Conservation (phyloP, 2,797 vertebrate genomes). For the Urophycis tenuis region DNA sequence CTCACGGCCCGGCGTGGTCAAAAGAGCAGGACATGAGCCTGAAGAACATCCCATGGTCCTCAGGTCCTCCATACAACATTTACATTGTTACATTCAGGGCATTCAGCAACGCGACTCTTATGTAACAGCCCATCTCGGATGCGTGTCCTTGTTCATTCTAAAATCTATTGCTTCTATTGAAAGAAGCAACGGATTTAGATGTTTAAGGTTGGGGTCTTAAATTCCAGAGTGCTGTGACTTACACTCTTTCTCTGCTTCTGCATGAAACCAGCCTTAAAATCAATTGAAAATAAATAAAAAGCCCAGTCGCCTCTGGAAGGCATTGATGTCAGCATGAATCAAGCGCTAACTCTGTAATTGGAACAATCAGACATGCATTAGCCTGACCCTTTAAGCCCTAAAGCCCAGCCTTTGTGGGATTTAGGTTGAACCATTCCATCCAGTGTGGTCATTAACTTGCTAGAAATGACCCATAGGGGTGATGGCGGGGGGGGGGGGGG, state of each 20-base stretch:
- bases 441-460: constrained; percentile 21
- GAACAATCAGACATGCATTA: constrained; percentile 8
- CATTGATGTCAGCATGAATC: neutral
- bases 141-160: neutral
- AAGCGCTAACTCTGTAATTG: neutral
- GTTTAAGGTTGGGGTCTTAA: neutral
- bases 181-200: neutral
- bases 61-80: neutral
- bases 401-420: constrained; percentile 23
- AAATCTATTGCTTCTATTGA: neutral
- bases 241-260: neutral
- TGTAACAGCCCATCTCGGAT: neutral
- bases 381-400: neutral
- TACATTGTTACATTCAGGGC: no score
- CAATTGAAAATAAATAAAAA: neutral
- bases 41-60: neutral
- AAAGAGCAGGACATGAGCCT: neutral
- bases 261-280: neutral
- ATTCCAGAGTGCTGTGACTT: neutral
- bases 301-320: neutral
- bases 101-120: no score
- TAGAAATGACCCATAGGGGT: constrained; percentile 21
- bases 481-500: neutral
- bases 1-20: neutral
- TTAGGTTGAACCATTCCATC: constrained; percentile 33